Conservation (phyloP, 1,140 invertebrate species). For the Cydia fagiglandana region DNA sequence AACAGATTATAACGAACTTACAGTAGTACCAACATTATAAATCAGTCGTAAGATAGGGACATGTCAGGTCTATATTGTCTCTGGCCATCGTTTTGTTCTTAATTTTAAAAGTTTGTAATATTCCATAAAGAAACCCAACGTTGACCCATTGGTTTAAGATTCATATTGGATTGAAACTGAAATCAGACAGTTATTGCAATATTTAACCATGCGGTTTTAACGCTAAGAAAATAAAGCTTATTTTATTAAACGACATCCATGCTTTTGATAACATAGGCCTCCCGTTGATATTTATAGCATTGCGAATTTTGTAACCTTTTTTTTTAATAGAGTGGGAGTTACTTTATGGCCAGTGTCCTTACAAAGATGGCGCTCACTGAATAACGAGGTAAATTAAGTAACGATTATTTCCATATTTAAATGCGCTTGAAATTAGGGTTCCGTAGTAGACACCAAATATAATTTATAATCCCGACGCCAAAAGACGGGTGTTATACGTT, state of each 20-base stretch:
- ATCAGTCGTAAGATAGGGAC: slow-evolving; percentile 3
- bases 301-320: slow-evolving; percentile 22
- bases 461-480: too few species aligned
- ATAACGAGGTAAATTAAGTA: not conserved
- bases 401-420: not conserved
- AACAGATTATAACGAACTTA: slow-evolving; percentile 2
- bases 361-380: not conserved
- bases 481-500: too few species aligned
- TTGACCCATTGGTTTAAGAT: not conserved
- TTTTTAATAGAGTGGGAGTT: slow-evolving; percentile 25
- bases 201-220: slow-evolving; percentile 7
- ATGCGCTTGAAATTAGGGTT: not conserved
- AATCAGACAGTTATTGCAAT: not conserved
- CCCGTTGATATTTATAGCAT: slow-evolving; percentile 20
- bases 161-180: not conserved
- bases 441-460: not conserved
- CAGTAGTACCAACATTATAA: slow-evolving; percentile 31
- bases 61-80: not conserved
- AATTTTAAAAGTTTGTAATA: not conserved
- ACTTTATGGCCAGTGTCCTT: slow-evolving; percentile 11
- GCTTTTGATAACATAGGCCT: slow-evolving; percentile 16
- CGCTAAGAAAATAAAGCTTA: slow-evolving; percentile 4
- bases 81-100: not conserved
- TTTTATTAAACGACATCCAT: slow-evolving; percentile 18
- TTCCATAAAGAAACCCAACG: not conserved